Evolutionary conservation across 2,888 invertebrate species (phyloP).

Genomic region (Andricus quercusramuli): DNA sequence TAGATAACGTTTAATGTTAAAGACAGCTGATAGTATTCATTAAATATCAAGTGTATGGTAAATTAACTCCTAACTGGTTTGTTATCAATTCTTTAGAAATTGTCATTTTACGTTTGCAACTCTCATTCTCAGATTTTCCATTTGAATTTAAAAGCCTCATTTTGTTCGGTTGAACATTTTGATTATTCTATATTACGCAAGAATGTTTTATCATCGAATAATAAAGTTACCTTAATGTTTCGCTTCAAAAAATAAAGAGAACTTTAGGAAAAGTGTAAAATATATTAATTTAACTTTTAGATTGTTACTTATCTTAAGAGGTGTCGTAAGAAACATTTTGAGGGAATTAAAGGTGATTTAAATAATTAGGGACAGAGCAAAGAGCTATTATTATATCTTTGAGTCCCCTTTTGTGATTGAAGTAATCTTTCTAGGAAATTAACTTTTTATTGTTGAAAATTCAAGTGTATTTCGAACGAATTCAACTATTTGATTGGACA

Average conservation of each 20-base stretch:
- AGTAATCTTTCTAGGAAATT: too few species aligned
- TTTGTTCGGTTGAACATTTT: not conserved
- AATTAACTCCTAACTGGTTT: not conserved
- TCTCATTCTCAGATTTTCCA: not conserved
- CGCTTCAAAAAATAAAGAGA: not conserved
- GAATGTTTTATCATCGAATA: not conserved
- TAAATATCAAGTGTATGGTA: not conserved
- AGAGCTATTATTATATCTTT: too few species aligned
- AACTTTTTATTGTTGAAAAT: too few species aligned
- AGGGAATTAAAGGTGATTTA: not conserved
- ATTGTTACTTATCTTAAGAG: not conserved
- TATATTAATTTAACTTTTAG: not conserved
- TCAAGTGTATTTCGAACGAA: too few species aligned
- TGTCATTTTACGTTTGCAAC: not conserved
- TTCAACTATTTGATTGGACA: too few species aligned
- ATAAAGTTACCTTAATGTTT: not conserved
- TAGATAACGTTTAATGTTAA: not conserved
- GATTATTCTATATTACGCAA: not conserved
- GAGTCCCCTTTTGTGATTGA: too few species aligned
- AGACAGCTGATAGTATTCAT: slow-evolving; percentile 2
- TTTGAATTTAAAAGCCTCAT: not conserved
- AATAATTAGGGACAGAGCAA: not conserved
- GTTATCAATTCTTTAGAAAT: not conserved
- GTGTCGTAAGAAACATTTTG: not conserved
- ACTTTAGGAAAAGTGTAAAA: not conserved